These are phyloP conservation scores for Corvus hawaiiensis DNA, from an alignment of 2,113 vertebrate species.

Conservation along the genomic window DNA sequence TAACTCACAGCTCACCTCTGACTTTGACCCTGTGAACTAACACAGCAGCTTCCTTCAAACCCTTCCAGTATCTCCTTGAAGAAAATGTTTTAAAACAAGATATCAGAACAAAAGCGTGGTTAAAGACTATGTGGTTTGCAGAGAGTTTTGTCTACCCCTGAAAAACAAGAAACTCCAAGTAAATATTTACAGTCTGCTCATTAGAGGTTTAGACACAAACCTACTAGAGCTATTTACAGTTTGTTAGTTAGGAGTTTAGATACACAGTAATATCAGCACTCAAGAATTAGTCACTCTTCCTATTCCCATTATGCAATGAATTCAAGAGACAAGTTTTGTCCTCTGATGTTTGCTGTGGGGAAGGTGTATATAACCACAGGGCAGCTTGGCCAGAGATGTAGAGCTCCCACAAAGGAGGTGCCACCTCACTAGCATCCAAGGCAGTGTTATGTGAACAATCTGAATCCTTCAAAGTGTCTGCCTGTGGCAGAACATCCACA, in stretches of 20 bases:
- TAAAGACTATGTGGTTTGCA: background rate
- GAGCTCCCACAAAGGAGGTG: background rate
- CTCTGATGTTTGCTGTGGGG: background rate
- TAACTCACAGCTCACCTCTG: background rate
- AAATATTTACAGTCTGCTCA: conserved; percentile 22
- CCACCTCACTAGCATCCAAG: background rate
- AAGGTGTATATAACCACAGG: background rate
- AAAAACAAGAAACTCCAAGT: conserved; percentile 3
- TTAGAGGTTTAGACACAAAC: conserved; percentile 25
- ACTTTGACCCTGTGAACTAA: background rate
- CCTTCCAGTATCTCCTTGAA: background rate
- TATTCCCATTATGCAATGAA: background rate
- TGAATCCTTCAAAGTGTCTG: background rate
- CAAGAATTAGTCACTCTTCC: conserved; percentile 25
- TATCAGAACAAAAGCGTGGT: background rate
- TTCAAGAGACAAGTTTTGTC: background rate
- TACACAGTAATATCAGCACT: background rate
- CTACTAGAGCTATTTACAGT: background rate
- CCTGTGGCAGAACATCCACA: background rate
- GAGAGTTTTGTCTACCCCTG: background rate
- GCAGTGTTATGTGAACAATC: background rate
- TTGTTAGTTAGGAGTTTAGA: background rate
- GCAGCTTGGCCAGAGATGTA: background rate
- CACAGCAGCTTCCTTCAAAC: background rate
- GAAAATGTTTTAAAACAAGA: background rate